A percentile compares a stretch with the other conserved stretches of the same genome.
Evolutionary conservation across 2,113 vertebrate genomes (phyloP).

Genomic region (Carollia perspicillata): DNA sequence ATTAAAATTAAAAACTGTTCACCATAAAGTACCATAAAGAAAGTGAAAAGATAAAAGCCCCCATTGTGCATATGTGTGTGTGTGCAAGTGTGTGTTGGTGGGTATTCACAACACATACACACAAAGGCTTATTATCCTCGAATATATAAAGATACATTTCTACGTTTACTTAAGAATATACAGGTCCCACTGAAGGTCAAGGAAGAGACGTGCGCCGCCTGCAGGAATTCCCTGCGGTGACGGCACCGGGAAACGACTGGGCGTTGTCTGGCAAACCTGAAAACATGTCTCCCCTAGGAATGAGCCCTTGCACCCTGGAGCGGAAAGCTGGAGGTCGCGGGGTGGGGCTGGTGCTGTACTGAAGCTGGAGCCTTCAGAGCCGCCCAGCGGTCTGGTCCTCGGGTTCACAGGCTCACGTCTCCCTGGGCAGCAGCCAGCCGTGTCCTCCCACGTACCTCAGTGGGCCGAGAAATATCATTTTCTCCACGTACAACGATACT

Average conservation of each 20-base stretch:
- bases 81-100: not conserved
- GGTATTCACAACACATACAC: not conserved
- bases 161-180: not conserved
- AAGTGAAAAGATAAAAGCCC: not conserved
- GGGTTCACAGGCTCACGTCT: not conserved
- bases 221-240: not conserved
- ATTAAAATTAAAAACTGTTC: not conserved
- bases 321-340: not conserved
- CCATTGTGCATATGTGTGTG: not conserved
- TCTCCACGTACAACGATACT: not conserved
- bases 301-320: not conserved
- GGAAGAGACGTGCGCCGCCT: not conserved
- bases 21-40: not conserved
- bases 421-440: not conserved
- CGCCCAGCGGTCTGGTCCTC: not conserved
- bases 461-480: not conserved
- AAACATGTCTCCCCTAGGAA: not conserved
- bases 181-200: not conserved
- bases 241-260: not conserved
- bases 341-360: not conserved
- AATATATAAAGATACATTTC: not conserved
- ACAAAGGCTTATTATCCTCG: not conserved
- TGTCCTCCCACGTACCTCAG: not conserved
- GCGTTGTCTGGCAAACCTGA: not conserved
- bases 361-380: not conserved